These are phyloP conservation scores for Sesamia nonagrioides DNA, from an alignment of 1,140 invertebrate species.

Conservation along the genomic window DNA sequence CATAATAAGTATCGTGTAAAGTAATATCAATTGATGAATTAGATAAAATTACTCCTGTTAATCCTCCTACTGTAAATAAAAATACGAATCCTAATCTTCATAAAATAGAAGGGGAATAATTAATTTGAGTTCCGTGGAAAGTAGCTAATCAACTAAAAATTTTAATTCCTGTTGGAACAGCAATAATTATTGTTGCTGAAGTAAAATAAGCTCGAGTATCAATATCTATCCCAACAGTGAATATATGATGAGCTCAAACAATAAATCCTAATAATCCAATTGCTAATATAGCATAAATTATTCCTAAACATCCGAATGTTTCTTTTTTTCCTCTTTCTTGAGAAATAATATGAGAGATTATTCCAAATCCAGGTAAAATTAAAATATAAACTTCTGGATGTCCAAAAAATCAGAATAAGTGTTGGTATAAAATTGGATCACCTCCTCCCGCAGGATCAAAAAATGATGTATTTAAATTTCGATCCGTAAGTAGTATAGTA, in stretches of 20 bases:
- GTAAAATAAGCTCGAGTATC: conserved; percentile 92
- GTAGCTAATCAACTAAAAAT: conserved; percentile 90
- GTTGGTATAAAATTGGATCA: conserved; percentile 92
- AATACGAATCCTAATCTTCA: conserved; percentile 92
- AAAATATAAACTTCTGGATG: conserved; percentile 89
- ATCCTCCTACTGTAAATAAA: conserved; percentile 89
- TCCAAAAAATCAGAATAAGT: conserved; percentile 94
- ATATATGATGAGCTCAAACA: conserved; percentile 92
- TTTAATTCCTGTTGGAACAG: conserved; percentile 90
- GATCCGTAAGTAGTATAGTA: conserved; percentile 91
- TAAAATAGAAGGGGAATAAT: conserved; percentile 87
- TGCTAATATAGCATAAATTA: conserved; percentile 63
- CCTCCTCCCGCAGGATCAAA: conserved; percentile 91
- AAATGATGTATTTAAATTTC: conserved; percentile 91
- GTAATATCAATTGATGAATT: conserved; percentile 87
- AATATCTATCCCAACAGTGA: conserved; percentile 92
- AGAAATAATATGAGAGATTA: not conserved
- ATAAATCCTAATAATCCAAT: conserved; percentile 82
- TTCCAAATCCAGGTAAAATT: too few relatives aligned
- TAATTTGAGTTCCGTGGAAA: conserved; percentile 87
- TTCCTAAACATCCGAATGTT: conserved; percentile 63
- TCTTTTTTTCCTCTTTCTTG: conserved; percentile 72
- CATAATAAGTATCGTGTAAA: conserved; percentile 93
- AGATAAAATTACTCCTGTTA: conserved; percentile 88
- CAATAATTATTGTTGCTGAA: conserved; percentile 92